Percentiles rank a stretch among this genome's conserved stretches.
Evolutionary conservation across 2,113 vertebrate genomes (phyloP).

Genomic region (Abramis brama): DNA sequence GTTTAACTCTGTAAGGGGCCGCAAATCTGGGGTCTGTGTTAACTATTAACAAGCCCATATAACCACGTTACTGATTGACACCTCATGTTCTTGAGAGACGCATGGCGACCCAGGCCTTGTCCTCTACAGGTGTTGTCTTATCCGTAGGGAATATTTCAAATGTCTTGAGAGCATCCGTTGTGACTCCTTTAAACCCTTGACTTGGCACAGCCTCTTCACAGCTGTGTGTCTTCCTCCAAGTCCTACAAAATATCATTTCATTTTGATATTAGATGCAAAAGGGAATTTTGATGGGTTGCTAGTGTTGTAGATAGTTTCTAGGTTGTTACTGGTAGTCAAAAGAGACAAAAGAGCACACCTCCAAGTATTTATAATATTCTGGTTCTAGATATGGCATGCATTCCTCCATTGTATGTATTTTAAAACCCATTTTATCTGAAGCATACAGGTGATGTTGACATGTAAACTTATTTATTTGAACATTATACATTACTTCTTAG

Average conservation of each 20-base stretch:
- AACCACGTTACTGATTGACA: conserved; percentile 79
- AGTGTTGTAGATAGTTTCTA: too few relatives aligned
- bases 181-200: conserved; percentile 12
- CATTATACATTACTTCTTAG: neutral
- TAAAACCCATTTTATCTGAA: neutral
- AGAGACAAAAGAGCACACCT: too few relatives aligned
- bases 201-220: neutral
- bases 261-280: neutral
- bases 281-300: too few relatives aligned
- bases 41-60: conserved; percentile 78
- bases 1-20: conserved; percentile 66
- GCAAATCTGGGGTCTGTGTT: conserved; percentile 67
- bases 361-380: too few relatives aligned
- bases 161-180: conserved; percentile 43
- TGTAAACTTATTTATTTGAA: neutral
- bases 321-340: too few relatives aligned
- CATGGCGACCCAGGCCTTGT: conserved; percentile 67
- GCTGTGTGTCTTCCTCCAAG: neutral
- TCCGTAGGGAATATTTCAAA: conserved; percentile 39
- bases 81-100: conserved; percentile 67
- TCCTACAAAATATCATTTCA: neutral
- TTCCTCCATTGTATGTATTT: neutral
- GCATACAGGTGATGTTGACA: neutral
- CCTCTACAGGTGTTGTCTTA: conserved; percentile 63
- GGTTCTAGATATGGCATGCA: too few relatives aligned